Evolutionary conservation across 2,113 vertebrate species (phyloP), one percentile per base, ranked within the genome.

Genomic region (Actenoides hombroni): DNA sequence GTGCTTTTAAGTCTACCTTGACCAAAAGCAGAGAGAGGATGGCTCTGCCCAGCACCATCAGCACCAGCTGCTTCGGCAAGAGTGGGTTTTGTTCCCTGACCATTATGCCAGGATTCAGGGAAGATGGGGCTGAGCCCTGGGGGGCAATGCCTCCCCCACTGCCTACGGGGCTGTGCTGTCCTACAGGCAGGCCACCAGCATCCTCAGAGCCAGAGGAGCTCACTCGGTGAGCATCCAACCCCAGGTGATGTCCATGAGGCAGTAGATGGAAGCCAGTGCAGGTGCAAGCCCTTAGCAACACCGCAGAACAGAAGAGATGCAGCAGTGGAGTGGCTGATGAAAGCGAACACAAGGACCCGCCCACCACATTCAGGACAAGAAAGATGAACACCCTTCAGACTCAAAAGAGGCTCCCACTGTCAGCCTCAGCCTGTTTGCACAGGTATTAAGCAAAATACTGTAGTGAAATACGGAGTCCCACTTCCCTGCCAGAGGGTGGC

Each of bases 351-450:
- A 37, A 74, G 46, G 87, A 57, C 8, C 9, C 29, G 59, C 39
- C 35, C 26, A 20, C 25, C 35, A 19, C 4, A 0, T 29, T 29
- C 33, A 51, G 67, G 60, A 54, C 46, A 40, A 46, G 74, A 20
- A 33, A 89, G 40, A 64, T 46, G 10, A 95, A 57, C n/a, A 29
- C 44, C 29, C n/a, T 80, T 63, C 71, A 80, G 65, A 48, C 49
- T 90, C 54, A 83, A 40, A 75, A 67, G 46, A 51, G 23, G 86
- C 42, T 88, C 83, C 76, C 0, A 4, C 46, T 78, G 81, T 88
- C 92, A 95, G 92, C 83, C 94, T 77, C 80, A 75, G 86, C 86
- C 77, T 71, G 39, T 85, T 77, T 69, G 74, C 79, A 81, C 61
- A 89, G 60, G 69, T n/a, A 77, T 31, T n/a, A 37, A 53, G 69